These are phyloP conservation scores for Elephas maximus DNA, from an alignment of 2,113 vertebrate genomes.

Conservation along the genomic window DNA sequence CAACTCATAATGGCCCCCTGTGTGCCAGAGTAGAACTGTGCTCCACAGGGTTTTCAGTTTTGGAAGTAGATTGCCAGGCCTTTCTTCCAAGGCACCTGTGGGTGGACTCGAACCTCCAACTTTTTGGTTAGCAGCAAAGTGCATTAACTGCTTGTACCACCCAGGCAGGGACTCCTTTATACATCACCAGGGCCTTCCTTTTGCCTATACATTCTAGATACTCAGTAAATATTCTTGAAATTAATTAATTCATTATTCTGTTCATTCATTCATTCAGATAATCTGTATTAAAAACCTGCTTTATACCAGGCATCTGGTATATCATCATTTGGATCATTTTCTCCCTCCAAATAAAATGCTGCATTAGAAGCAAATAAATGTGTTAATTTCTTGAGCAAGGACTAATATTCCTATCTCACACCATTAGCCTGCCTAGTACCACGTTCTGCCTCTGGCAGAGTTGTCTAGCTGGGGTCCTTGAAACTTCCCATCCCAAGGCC, in stretches of 20 bases:
- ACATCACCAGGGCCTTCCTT: neutral
- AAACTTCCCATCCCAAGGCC: slow-evolving; percentile 65
- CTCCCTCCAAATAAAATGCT: slow-evolving; percentile 34
- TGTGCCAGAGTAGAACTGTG: neutral
- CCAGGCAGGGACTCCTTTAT: neutral
- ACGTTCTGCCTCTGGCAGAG: neutral
- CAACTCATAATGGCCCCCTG: neutral
- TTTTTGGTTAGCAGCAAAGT: too few relatives aligned
- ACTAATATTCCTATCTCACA: slow-evolving; percentile 2
- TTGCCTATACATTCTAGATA: neutral
- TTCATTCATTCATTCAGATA: slow-evolving; percentile 9
- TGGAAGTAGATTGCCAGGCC: neutral
- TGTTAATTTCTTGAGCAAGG: slow-evolving; percentile 30
- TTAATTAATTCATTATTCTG: slow-evolving; percentile 19
- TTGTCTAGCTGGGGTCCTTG: slow-evolving; percentile 70
- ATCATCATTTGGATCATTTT: slow-evolving; percentile 53
- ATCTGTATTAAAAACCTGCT: neutral
- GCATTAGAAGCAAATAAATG: neutral
- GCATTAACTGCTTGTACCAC: neutral
- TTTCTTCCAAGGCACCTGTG: neutral
- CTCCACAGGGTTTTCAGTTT: neutral
- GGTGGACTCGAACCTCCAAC: neutral
- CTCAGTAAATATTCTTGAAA: slow-evolving; percentile 20
- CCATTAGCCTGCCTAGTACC: slow-evolving; percentile 9
- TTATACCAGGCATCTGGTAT: neutral